Percentiles rank a stretch among this genome's conserved stretches.
These are phyloP conservation scores for Aegotheles bennettii DNA, from an alignment of 2,113 vertebrate genomes.

Conservation along the genomic window DNA sequence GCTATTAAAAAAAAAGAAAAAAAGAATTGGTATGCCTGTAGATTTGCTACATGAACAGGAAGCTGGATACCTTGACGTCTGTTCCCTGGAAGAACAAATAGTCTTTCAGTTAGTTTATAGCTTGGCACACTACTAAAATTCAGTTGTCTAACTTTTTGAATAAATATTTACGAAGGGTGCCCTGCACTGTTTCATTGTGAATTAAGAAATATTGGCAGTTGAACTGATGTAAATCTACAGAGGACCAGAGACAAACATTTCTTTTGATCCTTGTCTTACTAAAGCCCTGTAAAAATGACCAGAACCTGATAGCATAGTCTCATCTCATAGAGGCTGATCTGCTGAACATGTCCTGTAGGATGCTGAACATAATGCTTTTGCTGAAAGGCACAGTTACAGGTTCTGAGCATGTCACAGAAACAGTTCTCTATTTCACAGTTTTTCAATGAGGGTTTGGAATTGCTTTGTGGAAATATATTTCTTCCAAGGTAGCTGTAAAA, in stretches of 20 bases:
- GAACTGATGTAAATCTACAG: conserved; percentile 74
- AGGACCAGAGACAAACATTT: conserved; percentile 73
- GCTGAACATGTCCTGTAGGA: neutral
- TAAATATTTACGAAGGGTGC: conserved; percentile 70
- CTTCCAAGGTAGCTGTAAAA: neutral
- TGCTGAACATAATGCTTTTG: neutral
- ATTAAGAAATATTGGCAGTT: conserved; percentile 74
- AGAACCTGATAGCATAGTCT: conserved; percentile 63
- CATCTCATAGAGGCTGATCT: conserved; percentile 43
- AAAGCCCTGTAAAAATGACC: conserved; percentile 72
- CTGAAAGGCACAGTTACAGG: neutral
- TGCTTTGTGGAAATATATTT: neutral
- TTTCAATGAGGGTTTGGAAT: neutral
- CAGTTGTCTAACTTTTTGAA: conserved; percentile 53
- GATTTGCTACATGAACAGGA: neutral
- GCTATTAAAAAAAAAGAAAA: neutral
- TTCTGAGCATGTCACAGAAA: neutral
- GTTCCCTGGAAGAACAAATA: conserved; percentile 60
- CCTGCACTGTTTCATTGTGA: conserved; percentile 66
- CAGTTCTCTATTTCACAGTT: neutral
- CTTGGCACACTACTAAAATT: conserved; percentile 62
- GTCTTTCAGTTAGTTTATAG: conserved; percentile 57
- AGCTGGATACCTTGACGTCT: conserved; percentile 28
- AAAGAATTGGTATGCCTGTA: neutral
- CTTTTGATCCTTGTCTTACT: conserved; percentile 75